These are phyloP conservation scores for Mus caroli DNA, from an alignment of 2,797 vertebrate genomes.

Conservation along the genomic window DNA sequence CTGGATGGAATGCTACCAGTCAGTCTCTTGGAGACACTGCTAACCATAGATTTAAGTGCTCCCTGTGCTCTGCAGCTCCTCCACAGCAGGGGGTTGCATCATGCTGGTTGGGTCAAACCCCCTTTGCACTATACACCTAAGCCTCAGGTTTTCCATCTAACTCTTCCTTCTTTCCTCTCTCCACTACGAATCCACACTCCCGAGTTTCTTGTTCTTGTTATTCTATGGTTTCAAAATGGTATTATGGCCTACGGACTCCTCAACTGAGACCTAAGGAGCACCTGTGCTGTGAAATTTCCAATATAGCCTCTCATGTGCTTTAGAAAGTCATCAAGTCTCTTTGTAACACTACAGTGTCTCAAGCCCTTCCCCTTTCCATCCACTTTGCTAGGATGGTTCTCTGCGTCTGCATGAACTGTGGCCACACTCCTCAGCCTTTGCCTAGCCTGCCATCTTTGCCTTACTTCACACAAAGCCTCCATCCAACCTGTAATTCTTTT, in stretches of 20 bases:
- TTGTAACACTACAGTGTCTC: conserved; percentile 17
- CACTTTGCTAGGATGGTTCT: neutral
- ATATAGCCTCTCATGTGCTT: neutral
- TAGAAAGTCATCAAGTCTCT: conserved; percentile 46
- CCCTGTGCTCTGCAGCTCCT: neutral
- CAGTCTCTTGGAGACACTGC: neutral
- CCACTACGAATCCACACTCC: neutral
- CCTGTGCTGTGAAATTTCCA: neutral
- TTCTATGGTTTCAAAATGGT: neutral
- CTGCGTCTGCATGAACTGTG: neutral
- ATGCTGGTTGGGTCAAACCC: neutral
- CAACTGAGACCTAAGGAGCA: neutral
- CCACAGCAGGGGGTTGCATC: neutral
- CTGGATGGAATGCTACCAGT: neutral
- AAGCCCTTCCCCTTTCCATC: neutral
- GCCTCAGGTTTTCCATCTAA: neutral
- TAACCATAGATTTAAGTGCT: neutral
- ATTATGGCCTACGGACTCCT: neutral
- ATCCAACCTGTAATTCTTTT: conserved; percentile 60
- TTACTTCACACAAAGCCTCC: conserved; percentile 57
- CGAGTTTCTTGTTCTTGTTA: neutral
- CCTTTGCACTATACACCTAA: neutral
- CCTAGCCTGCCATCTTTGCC: conserved; percentile 15
- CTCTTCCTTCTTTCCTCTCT: neutral
- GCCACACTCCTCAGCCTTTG: conserved; percentile 25